Conservation (phyloP, 2,113 vertebrate species). For the Oryctolagus cuniculus region DNA sequence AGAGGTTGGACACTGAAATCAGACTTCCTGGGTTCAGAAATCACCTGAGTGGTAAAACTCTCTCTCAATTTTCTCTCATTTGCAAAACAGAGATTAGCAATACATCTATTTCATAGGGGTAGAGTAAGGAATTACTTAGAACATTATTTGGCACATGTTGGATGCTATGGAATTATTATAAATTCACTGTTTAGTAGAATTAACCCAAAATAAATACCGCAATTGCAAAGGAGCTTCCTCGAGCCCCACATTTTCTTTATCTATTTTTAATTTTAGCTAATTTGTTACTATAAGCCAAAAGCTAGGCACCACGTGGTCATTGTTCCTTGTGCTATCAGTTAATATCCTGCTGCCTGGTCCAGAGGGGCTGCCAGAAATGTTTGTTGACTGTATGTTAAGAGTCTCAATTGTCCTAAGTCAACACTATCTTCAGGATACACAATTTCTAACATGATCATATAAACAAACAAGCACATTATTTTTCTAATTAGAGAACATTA, state of each 20-base stretch:
- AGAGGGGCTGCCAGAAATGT: background rate
- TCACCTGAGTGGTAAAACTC: background rate
- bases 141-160: background rate
- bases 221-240: background rate
- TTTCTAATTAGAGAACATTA: slow-evolving; percentile 5
- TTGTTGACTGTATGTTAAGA: background rate
- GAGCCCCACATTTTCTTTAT: background rate
- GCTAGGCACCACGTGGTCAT: background rate
- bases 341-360: background rate
- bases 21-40: background rate
- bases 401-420: background rate
- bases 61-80: background rate
- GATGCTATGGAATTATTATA: background rate
- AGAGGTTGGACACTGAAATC: background rate
- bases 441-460: background rate
- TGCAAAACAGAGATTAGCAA: background rate
- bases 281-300: background rate
- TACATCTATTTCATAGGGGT: background rate
- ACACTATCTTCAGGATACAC: background rate
- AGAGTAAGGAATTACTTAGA: background rate
- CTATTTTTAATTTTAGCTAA: slow-evolving; percentile 7
- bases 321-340: background rate
- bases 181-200: background rate
- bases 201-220: background rate
- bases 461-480: background rate